Evolutionary conservation across 2,888 invertebrate genomes (phyloP).

Genomic region (Agapostemon virescens): DNA sequence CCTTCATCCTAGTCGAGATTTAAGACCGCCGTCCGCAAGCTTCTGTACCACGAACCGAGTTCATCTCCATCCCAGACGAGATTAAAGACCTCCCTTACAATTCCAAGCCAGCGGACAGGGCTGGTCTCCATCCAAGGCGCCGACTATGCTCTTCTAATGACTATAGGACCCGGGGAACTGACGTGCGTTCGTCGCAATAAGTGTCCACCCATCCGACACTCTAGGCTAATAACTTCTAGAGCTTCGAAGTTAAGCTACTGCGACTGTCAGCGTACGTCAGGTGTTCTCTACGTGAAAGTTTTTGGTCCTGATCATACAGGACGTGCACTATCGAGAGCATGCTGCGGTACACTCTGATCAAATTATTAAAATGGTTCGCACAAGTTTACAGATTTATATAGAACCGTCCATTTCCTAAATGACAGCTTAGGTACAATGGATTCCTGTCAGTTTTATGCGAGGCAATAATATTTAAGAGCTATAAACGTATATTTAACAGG

Average conservation of each 20-base stretch:
- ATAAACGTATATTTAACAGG: too few relatives aligned
- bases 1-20: not conserved
- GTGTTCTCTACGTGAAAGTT: not conserved
- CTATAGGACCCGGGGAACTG: not conserved
- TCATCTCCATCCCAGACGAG: not conserved
- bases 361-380: not conserved
- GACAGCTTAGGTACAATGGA: too few relatives aligned
- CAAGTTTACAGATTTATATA: not conserved
- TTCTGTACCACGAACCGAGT: not conserved
- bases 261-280: not conserved
- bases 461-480: too few relatives aligned
- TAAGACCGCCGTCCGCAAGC: not conserved
- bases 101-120: not conserved
- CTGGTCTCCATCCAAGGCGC: not conserved
- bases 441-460: too few relatives aligned
- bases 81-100: constrained; percentile 3
- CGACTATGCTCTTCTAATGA: not conserved
- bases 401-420: not conserved
- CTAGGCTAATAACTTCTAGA: not conserved
- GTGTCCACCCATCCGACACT: not conserved
- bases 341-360: not conserved
- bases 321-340: not conserved
- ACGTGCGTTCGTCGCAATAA: not conserved
- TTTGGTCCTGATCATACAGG: not conserved
- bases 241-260: not conserved